phyloP scores from a whole-genome alignment of 2,888 invertebrate species.

The Seira ritae region DNA sequence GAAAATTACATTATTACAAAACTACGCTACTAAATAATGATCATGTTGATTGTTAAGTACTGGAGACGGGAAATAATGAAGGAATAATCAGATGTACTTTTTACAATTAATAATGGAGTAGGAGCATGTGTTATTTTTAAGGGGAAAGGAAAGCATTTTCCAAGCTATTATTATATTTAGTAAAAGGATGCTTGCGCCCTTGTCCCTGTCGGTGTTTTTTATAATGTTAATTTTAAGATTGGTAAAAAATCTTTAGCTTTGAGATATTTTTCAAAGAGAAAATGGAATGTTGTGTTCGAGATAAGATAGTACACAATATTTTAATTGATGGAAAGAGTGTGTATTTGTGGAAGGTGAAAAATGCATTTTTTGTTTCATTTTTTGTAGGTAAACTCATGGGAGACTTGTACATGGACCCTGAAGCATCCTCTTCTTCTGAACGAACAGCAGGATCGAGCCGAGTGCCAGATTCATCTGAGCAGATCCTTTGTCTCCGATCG shows the following conservation, averaged over 20 bases:
- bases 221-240: constrained; percentile 39
- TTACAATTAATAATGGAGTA: background rate
- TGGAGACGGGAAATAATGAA: background rate
- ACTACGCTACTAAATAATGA: background rate
- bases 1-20: background rate
- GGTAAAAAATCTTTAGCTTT: constrained; percentile 9
- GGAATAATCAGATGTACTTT: background rate
- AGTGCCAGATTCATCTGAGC: constrained; percentile 33
- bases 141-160: background rate
- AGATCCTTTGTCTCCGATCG: constrained; percentile 56
- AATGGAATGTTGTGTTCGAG: constrained; percentile 34
- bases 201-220: constrained; percentile 4
- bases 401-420: constrained; percentile 44
- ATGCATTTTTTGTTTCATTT: constrained; percentile 22
- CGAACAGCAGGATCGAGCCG: constrained; percentile 23
- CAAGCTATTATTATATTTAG: background rate
- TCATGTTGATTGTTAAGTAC: background rate
- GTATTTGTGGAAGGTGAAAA: background rate
- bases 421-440: background rate
- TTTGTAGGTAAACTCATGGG: constrained; percentile 57
- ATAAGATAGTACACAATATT: constrained; percentile 22
- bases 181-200: background rate
- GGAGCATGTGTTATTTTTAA: background rate
- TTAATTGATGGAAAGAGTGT: constrained; percentile 11
- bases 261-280: constrained; percentile 7